phyloP scores from a whole-genome alignment of 2,113 vertebrate species.

The Triplophysa siluroides region DNA sequence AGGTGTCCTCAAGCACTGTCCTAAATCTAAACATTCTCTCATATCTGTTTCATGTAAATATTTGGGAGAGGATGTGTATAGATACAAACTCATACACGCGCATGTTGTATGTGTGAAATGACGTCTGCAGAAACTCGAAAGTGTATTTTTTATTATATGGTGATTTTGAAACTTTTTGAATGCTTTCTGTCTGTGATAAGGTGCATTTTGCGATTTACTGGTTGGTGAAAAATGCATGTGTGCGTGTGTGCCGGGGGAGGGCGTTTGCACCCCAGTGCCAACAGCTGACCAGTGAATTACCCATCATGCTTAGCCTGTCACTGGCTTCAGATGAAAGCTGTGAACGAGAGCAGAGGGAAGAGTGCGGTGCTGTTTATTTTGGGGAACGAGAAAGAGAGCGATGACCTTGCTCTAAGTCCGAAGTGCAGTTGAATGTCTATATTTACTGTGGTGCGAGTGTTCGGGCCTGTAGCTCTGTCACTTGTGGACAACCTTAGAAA shows the following conservation, averaged over 20 bases:
- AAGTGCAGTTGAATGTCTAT: slow-evolving; percentile 50
- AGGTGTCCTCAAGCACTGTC: too few species aligned
- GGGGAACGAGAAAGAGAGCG: slow-evolving; percentile 64
- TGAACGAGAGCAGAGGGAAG: slow-evolving; percentile 62
- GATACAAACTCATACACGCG: too few species aligned
- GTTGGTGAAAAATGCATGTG: background rate
- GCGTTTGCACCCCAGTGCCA: slow-evolving; percentile 65
- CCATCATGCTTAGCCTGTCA: slow-evolving; percentile 66
- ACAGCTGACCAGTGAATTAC: slow-evolving; percentile 74
- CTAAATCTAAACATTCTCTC: too few species aligned
- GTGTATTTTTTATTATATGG: too few species aligned
- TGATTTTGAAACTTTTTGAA: background rate
- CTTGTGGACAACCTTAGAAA: slow-evolving; percentile 7
- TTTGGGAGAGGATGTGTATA: too few species aligned
- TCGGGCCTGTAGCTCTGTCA: slow-evolving; percentile 25
- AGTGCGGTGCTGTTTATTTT: slow-evolving; percentile 74
- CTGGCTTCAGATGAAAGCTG: slow-evolving; percentile 73
- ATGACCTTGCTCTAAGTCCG: slow-evolving; percentile 51
- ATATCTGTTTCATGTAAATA: too few species aligned
- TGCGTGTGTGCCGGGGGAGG: slow-evolving; percentile 39
- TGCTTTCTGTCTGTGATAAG: background rate
- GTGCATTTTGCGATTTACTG: background rate
- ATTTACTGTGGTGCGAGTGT: slow-evolving; percentile 47
- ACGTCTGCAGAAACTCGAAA: too few species aligned
- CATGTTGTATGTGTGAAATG: too few species aligned